Conservation (phyloP, 2,797 vertebrate genomes). For the Sebastes steindachneri region DNA sequence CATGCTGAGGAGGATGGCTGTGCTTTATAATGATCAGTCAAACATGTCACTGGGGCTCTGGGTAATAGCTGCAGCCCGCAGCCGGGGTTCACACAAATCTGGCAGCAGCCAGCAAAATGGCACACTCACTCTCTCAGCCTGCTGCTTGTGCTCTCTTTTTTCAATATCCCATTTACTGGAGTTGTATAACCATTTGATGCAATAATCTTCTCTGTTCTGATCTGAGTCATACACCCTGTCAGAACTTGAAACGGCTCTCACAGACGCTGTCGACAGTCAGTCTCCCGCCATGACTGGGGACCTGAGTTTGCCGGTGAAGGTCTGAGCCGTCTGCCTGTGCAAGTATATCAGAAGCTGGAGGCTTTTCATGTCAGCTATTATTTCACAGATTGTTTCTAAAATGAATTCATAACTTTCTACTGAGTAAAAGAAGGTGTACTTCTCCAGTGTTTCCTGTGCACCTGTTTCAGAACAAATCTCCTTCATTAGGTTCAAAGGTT, state of each 20-base stretch:
- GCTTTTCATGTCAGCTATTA: constrained; percentile 21
- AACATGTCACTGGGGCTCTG: constrained; percentile 39
- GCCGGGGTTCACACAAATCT: constrained; percentile 17
- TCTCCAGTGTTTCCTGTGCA: neutral
- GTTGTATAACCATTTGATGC: constrained; percentile 53
- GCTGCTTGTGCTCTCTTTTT: constrained; percentile 2
- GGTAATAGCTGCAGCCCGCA: constrained; percentile 31
- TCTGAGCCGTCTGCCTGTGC: neutral
- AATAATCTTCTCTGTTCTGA: constrained; percentile 54
- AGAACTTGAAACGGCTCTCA: constrained; percentile 34
- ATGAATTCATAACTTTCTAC: neutral
- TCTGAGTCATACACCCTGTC: constrained; percentile 45
- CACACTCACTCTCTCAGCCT: constrained; percentile 1
- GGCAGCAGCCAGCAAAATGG: constrained; percentile 30
- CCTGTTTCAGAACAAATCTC: neutral
- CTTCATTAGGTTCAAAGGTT: neutral
- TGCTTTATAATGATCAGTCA: constrained; percentile 58
- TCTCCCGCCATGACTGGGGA: constrained; percentile 13
- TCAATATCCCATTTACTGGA: constrained; percentile 32
- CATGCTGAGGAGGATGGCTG: constrained; percentile 35
- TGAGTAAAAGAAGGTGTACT: neutral
- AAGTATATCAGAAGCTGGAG: neutral
- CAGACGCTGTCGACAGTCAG: constrained; percentile 15
- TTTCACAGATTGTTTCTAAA: constrained; percentile 3
- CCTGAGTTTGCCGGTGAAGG: neutral